Evolutionary conservation across 2,797 vertebrate species (phyloP).

Genomic region (Ateles fusciceps): DNA sequence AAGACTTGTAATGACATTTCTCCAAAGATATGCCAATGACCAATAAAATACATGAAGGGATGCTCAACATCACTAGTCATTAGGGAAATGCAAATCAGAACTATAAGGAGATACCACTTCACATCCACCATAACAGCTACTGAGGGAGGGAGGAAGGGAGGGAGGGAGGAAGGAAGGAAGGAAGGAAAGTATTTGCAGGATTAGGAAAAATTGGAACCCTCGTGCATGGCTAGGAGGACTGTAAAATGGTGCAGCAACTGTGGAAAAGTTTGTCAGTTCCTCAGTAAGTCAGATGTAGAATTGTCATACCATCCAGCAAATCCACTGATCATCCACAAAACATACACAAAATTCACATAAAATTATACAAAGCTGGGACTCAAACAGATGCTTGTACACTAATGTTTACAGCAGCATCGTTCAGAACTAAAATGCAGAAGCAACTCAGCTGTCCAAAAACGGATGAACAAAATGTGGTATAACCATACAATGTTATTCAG

Average conservation of each 20-base stretch:
- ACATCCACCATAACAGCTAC: neutral
- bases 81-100: constrained; percentile 23
- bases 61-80: neutral
- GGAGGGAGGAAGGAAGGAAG: no score
- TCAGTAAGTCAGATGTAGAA: neutral
- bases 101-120: neutral
- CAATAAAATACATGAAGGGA: neutral
- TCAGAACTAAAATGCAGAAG: neutral
- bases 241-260: neutral
- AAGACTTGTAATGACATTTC: neutral
- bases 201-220: neutral
- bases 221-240: neutral
- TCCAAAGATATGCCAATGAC: neutral
- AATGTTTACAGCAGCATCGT: neutral
- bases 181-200: no score
- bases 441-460: neutral
- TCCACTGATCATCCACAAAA: neutral
- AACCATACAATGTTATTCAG: neutral
- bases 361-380: neutral
- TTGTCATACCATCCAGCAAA: neutral
- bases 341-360: neutral
- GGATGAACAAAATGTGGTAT: neutral
- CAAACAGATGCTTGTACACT: neutral
- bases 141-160: no score
- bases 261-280: neutral